Evolutionary conservation across 2,113 vertebrate genomes (phyloP).

Genomic region (Oxygymnocypris stewartii): DNA sequence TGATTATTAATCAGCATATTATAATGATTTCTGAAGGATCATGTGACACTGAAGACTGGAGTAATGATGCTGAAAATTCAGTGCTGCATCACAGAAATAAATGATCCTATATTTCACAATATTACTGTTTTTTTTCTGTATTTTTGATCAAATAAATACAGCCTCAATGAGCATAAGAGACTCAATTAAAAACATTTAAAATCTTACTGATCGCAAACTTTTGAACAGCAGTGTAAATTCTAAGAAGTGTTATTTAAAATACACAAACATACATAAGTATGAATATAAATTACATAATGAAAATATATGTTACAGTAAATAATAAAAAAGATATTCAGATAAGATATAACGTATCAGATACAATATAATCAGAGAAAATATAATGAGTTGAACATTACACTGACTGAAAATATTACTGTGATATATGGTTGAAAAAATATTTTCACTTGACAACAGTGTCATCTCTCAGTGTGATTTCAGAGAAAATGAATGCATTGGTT

Average conservation of each 20-base stretch:
- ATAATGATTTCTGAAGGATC: no score
- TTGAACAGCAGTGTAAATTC: background rate
- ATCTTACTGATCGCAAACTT: no score
- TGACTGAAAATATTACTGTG: background rate
- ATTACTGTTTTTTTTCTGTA: no score
- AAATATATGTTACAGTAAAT: background rate
- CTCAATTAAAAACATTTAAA: no score
- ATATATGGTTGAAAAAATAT: background rate
- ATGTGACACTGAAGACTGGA: no score
- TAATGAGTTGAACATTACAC: background rate
- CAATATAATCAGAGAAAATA: no score
- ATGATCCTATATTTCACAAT: no score
- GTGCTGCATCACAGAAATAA: background rate
- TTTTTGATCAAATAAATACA: no score
- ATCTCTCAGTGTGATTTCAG: background rate
- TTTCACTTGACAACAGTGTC: background rate
- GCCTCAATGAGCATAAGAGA: no score
- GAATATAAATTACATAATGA: background rate
- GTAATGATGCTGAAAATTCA: no score
- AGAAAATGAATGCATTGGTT: background rate
- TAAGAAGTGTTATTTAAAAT: background rate
- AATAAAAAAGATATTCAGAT: no score
- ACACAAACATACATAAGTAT: background rate
- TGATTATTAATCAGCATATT: background rate
- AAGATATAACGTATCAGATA: no score